These are phyloP conservation scores for Neuroscelio doddi DNA, from an alignment of 2,888 invertebrate genomes.

Conservation along the genomic window DNA sequence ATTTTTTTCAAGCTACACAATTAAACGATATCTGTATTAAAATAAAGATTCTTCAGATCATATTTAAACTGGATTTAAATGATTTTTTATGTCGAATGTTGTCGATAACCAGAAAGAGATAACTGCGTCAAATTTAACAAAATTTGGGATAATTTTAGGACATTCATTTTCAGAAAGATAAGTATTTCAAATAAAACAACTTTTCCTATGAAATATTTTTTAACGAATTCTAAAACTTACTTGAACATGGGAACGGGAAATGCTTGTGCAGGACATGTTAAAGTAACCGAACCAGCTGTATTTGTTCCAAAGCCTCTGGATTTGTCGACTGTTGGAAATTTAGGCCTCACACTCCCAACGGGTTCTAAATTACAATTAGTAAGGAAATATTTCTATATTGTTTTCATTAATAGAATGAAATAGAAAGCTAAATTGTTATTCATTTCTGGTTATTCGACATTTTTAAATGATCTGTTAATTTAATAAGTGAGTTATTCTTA, in stretches of 20 bases:
- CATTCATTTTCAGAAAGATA: too few relatives aligned
- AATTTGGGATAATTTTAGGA: too few relatives aligned
- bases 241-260: conserved; percentile 83
- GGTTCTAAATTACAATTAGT: conserved; percentile 75
- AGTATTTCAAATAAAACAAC: too few relatives aligned
- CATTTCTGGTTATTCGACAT: conserved; percentile 43
- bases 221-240: conserved; percentile 69
- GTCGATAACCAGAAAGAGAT: conserved; percentile 46
- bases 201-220: conserved; percentile 4
- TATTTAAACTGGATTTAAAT: neutral
- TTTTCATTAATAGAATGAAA: conserved; percentile 10
- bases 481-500: too few relatives aligned
- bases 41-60: too few relatives aligned
- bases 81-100: neutral
- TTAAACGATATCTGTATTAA: neutral
- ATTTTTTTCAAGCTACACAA: neutral
- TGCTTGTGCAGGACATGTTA: conserved; percentile 84
- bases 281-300: conserved; percentile 72
- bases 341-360: conserved; percentile 79
- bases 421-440: conserved; percentile 16
- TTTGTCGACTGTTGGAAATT: conserved; percentile 72
- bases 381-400: neutral
- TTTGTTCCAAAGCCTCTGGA: conserved; percentile 68
- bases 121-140: conserved; percentile 12
- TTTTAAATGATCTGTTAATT: neutral